Percentiles rank a stretch among this genome's conserved stretches.
Conservation (phyloP, 2,797 vertebrate species). For the Acridotheres tristis region DNA sequence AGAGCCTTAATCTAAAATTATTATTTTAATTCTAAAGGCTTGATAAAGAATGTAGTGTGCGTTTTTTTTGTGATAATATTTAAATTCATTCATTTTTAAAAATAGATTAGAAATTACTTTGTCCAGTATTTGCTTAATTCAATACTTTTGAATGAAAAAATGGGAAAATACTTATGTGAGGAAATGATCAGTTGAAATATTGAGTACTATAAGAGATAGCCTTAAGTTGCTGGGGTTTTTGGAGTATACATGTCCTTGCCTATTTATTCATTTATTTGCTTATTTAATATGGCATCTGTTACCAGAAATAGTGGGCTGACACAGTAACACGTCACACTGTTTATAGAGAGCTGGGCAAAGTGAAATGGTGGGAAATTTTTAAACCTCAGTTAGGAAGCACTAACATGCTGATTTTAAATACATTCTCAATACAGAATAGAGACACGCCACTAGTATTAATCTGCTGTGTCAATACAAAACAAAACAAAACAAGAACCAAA, state of each 20-base stretch:
- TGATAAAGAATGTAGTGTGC: background rate
- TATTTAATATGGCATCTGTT: background rate
- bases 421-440: background rate
- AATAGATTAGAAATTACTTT: background rate
- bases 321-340: background rate
- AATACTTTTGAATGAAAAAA: background rate
- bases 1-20: background rate
- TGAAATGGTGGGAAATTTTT: background rate
- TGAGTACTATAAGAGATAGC: background rate
- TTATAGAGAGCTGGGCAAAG: background rate
- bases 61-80: background rate
- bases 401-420: background rate
- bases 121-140: background rate
- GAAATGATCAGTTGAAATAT: background rate
- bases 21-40: background rate
- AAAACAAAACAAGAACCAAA: background rate
- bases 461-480: background rate
- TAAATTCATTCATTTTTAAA: background rate
- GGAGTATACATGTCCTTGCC: background rate
- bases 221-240: background rate
- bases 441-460: background rate
- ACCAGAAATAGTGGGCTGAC: background rate
- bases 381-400: background rate
- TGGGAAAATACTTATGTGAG: background rate
- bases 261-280: background rate